Base-by-base conservation (phyloP, 2,797 vertebrate genomes). In the Hippopotamyrus pictus region DNA sequence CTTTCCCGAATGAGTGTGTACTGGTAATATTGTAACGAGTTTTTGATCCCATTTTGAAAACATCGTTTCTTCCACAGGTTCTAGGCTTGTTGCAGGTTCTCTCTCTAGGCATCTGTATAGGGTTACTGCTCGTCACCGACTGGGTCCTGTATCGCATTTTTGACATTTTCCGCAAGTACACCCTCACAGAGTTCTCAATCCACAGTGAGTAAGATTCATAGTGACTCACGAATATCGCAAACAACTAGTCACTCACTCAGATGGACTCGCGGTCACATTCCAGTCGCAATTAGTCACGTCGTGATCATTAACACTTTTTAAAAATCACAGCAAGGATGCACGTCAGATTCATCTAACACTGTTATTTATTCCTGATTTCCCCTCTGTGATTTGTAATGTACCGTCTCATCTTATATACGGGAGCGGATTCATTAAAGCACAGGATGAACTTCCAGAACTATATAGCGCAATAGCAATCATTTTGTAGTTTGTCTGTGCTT, bases 91-190 rank as follows among this genome's bases (percentile, higher is more conserved):
- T 97, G n/a, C 96, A 95, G 93, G 93, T 95, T 0, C 2, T 97
- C 62, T 94, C 95, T 0, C 12, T 96, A 0, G 41, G 94, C 48
- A 90, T 97, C 57, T 93, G 97, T 87, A 90, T 96, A 0, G 9
- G 93, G 33, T 48, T 96, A 25, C 89, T 97, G 25, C 94, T 96
- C 0, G 79, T 88, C 0, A 90, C 97, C 0, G 97, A 99, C 93
- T 92, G 94, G 87, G 89, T 94, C 0, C 93, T 99, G 82, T 96
- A 94, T 92, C 93, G 92, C 8, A 46, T 96, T 6, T 95, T 99
- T 44, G 94, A 96, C 90, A 91, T 97, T 89, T 95, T 99, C 92
- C 94, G 93, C 88, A 95, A 92, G 37, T 96, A 98, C 91, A 96
- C 96, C 22, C 93, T 94, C 2, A 93, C 95, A 19, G 92, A 97